phyloP scores from a whole-genome alignment of 2,888 invertebrate genomes.

The Melanostoma mellinum region DNA sequence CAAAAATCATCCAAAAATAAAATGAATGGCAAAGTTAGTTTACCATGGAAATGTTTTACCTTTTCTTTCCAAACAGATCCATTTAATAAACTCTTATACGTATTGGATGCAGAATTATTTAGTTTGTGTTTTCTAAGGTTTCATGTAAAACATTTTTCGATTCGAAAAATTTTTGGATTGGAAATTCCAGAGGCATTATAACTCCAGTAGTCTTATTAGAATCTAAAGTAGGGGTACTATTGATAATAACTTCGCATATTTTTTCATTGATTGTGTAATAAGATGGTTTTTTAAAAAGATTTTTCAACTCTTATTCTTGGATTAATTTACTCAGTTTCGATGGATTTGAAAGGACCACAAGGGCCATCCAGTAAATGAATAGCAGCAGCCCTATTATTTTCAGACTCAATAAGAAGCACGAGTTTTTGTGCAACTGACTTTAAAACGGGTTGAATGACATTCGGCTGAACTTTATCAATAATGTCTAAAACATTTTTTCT shows the following conservation, averaged over 20 bases:
- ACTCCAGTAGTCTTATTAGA: slow-evolving; percentile 53
- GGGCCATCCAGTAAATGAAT: slow-evolving; percentile 21
- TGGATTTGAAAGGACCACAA: not conserved
- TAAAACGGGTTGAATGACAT: not conserved
- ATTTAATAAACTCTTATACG: slow-evolving; percentile 40
- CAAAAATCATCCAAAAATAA: slow-evolving; percentile 66
- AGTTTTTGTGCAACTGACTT: not conserved
- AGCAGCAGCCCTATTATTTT: slow-evolving; percentile 18
- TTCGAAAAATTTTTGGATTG: slow-evolving; percentile 54
- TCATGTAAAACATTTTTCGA: slow-evolving; percentile 47
- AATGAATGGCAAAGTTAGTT: slow-evolving; percentile 53
- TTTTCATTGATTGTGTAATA: slow-evolving; percentile 55
- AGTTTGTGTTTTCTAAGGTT: slow-evolving; percentile 45
- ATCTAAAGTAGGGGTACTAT: slow-evolving; percentile 49
- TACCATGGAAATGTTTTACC: slow-evolving; percentile 27
- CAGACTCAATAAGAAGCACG: slow-evolving; percentile 21
- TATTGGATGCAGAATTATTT: not conserved
- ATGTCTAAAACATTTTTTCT: too few relatives aligned
- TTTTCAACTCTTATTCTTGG: slow-evolving; percentile 47
- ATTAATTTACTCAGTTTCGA: slow-evolving; percentile 52
- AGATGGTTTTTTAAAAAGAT: slow-evolving; percentile 49
- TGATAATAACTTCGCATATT: slow-evolving; percentile 51
- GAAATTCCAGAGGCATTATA: slow-evolving; percentile 62
- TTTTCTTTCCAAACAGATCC: slow-evolving; percentile 60
- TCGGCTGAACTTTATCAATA: not conserved